Conservation (phyloP, 2,113 vertebrate genomes). For the Anser cygnoides region DNA sequence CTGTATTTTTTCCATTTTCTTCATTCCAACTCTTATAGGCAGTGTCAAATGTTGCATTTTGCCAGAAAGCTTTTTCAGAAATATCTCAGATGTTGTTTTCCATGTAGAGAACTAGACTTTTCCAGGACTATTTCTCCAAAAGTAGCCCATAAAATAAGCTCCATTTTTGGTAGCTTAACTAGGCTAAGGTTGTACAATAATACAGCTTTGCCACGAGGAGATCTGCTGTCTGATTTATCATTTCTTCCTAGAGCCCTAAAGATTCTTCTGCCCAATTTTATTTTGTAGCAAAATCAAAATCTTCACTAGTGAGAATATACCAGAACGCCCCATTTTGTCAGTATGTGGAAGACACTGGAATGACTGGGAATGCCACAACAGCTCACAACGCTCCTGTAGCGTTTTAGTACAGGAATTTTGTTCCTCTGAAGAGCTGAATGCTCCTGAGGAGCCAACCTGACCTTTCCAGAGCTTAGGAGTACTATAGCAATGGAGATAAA, state of each 20-base stretch:
- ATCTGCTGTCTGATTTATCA: not conserved
- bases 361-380: not conserved
- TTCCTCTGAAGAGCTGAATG: not conserved
- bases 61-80: not conserved
- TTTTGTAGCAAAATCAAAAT: not conserved
- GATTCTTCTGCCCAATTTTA: not conserved
- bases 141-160: not conserved
- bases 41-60: not conserved
- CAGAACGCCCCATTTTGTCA: not conserved
- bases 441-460: not conserved
- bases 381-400: not conserved
- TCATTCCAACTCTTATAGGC: not conserved
- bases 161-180: not conserved
- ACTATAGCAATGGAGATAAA: not conserved
- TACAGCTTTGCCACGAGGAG: not conserved
- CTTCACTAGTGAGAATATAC: not conserved
- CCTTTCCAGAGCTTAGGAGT: not conserved
- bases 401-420: not conserved
- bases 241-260: not conserved
- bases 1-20: accelerated
- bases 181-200: not conserved
- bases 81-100: not conserved
- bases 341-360: not conserved
- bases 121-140: not conserved
- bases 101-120: not conserved